Evolutionary conservation across 2,888 invertebrate genomes (phyloP).

Genomic region (Parthenolecanium corni): DNA sequence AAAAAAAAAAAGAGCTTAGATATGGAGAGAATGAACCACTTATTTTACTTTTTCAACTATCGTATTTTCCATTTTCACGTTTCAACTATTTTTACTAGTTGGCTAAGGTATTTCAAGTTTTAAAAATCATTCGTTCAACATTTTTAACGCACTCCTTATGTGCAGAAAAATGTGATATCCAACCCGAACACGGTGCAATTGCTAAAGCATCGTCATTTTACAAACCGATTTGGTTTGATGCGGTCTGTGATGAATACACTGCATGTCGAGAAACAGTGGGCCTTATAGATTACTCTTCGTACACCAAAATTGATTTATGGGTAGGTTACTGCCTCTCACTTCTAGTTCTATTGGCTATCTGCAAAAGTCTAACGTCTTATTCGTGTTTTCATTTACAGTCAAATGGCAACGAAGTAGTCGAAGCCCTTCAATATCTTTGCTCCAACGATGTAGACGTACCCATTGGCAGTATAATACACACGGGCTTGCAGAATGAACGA

Average conservation of each 20-base stretch:
- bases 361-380: no score
- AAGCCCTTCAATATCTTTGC: constrained; percentile 81
- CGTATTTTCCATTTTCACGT: no score
- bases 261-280: constrained; percentile 88
- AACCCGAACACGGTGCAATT: constrained; percentile 3
- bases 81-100: no score
- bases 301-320: constrained; percentile 90
- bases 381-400: constrained; percentile 46
- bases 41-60: no score
- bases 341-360: background rate
- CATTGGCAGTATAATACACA: constrained; percentile 85
- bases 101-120: no score
- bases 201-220: constrained; percentile 45
- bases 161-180: constrained; percentile 2
- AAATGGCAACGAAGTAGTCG: constrained; percentile 74
- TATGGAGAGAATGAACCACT: no score
- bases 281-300: constrained; percentile 91
- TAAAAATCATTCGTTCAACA: no score
- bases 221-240: constrained; percentile 86
- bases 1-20: no score
- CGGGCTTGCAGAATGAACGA: constrained; percentile 89
- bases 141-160: no score
- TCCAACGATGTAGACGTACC: constrained; percentile 94
- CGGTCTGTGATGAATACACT: constrained; percentile 74
- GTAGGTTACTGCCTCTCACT: constrained; percentile 40